These are phyloP conservation scores for Seira sanloemensis DNA, from an alignment of 2,888 invertebrate species.

Conservation along the genomic window DNA sequence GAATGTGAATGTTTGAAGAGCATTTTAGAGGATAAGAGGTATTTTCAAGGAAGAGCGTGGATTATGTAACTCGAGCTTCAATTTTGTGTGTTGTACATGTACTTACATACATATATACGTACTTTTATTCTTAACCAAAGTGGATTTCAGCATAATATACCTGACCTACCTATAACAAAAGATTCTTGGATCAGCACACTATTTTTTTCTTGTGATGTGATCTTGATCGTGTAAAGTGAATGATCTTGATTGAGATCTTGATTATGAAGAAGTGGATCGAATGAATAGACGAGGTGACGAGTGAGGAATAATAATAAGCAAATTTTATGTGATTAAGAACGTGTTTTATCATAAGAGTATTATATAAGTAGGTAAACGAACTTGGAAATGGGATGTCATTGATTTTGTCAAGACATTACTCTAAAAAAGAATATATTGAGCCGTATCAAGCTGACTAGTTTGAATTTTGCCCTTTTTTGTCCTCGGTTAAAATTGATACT, in stretches of 20 bases:
- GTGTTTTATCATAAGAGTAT: background rate
- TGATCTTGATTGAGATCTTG: background rate
- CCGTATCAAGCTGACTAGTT: background rate
- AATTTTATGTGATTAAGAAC: background rate
- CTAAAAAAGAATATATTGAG: background rate
- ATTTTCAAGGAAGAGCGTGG: background rate
- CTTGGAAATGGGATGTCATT: background rate
- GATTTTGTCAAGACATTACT: background rate
- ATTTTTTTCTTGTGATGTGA: background rate
- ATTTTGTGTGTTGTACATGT: no score
- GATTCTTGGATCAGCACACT: background rate
- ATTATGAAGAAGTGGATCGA: background rate
- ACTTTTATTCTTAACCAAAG: background rate
- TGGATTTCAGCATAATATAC: no score
- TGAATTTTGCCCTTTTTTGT: background rate
- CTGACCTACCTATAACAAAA: background rate
- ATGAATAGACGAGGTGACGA: background rate
- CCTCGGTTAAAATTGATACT: no score
- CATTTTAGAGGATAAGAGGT: background rate
- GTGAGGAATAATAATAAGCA: background rate
- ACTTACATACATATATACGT: background rate
- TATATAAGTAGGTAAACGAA: background rate
- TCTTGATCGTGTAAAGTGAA: background rate
- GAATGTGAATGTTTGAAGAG: slow-evolving; percentile 1
- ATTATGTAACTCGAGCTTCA: background rate